Base-by-base conservation (phyloP, 2,113 vertebrate genomes). In the Cercopithecus mona region DNA sequence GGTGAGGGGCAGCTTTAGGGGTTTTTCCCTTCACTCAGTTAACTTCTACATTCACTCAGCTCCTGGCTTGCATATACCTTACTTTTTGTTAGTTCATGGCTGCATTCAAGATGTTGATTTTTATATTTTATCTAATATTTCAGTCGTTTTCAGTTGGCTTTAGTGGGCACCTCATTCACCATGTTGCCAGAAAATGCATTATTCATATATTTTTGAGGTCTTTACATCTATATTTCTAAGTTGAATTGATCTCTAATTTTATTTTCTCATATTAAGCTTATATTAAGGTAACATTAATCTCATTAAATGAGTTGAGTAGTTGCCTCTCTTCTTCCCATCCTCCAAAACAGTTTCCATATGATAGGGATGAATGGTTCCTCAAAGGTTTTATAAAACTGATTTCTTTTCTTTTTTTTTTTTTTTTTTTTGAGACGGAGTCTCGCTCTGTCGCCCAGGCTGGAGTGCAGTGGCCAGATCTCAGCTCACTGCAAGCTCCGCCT, bases 61-160 rank as follows among this genome's bases (percentile, higher is more conserved):
- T 50, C 40, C 45, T 43, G 70, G 48, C 50, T 27, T 96, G 59
- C 6, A 45, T 50, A 38, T 25, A 61, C 8, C 45, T 85, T 66
- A 73, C 57, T 94, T 93, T 75, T 70, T 35, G 30, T 90, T 82
- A 76, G 17, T 72, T 93, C 35, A n/a, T 22, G 25, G 59, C 18
- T 73, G 0, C 9, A 45, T n/a, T 83, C 12, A 79, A 66, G 27
- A 72, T 50, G 72, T 2, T 78, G 64, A 70, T 78, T 88, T 86
- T 38, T 13, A 45, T 35, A 92, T 52, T 81, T 80, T 48, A 84
- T 4, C 45, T 91, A 75, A 88, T 8, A 57, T 40, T 94, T 83
- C 25, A 48, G 55, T 57, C 86, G 80, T 81, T 93, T 93, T 97
- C 68, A 90, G 61, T 59, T 35, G 43, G n/a, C 59, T 83, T 92